Evolutionary conservation across 2,888 invertebrate genomes (phyloP).

Genomic region (Andrena flavipes): DNA sequence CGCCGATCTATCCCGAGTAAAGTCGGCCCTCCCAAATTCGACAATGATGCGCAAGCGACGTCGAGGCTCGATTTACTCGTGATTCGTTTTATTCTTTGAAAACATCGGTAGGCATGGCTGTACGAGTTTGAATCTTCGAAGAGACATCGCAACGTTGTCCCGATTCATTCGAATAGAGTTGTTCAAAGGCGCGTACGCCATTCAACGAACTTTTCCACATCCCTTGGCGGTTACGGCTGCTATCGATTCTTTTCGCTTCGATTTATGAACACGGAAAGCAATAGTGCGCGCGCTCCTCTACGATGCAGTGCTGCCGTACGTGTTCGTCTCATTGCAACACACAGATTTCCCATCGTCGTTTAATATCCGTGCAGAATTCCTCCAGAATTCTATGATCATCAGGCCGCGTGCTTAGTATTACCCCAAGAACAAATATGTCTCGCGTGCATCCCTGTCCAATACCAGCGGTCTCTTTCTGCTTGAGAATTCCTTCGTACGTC

Average conservation of each 20-base stretch:
- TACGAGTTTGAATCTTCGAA: conserved; percentile 31
- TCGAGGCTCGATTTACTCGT: conserved; percentile 18
- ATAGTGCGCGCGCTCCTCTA: conserved; percentile 66
- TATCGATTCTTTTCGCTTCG: conserved; percentile 30
- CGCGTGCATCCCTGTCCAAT: not conserved
- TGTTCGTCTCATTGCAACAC: conserved; percentile 45
- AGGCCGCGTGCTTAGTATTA: conserved; percentile 24
- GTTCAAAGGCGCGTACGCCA: conserved; percentile 1
- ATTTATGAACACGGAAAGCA: conserved; percentile 72
- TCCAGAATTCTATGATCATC: conserved; percentile 18
- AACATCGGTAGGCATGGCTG: conserved; percentile 15
- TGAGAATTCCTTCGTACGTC: not conserved
- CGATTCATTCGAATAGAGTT: not conserved
- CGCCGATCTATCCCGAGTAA: conserved; percentile 19
- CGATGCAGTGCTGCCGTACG: conserved; percentile 59
- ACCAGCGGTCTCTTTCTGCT: not conserved
- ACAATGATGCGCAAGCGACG: conserved; percentile 17
- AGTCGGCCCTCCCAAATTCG: conserved; percentile 2
- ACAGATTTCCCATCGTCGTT: not conserved
- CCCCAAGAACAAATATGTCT: conserved; percentile 2
- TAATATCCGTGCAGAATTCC: conserved; percentile 28
- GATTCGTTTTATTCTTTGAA: not conserved
- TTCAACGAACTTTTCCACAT: conserved; percentile 25
- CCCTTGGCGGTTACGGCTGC: conserved; percentile 17
- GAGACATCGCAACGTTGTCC: conserved; percentile 15